These are phyloP conservation scores for Tachystola acroxantha DNA, from an alignment of 2,888 invertebrate genomes.

Conservation along the genomic window DNA sequence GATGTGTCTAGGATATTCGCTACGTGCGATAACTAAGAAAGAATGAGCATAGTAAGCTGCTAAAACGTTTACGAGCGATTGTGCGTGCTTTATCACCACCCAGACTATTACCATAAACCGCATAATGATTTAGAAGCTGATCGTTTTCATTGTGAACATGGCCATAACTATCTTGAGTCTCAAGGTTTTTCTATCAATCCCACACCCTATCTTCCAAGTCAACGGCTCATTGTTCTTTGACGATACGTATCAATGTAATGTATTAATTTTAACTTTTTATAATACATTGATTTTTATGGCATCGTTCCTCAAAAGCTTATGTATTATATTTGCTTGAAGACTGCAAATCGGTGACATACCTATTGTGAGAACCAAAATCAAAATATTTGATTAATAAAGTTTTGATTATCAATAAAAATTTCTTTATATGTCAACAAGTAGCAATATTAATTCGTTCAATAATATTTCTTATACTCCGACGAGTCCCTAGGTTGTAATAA, in stretches of 20 bases:
- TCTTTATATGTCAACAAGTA: conserved; percentile 17
- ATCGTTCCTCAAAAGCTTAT: neutral
- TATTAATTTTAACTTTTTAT: neutral
- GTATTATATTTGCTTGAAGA: no score
- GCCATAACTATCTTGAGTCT: conserved; percentile 23
- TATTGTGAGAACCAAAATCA: no score
- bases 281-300: neutral
- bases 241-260: neutral
- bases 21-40: conserved; percentile 40
- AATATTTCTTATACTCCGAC: no score
- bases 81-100: conserved; percentile 63
- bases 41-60: conserved; percentile 29
- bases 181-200: conserved; percentile 27
- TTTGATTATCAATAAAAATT: no score
- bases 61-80: conserved; percentile 46
- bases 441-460: no score
- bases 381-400: no score
- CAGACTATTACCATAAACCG: conserved; percentile 49
- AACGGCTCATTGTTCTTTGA: conserved; percentile 4
- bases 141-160: conserved; percentile 35
- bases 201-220: conserved; percentile 8
- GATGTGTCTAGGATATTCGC: conserved; percentile 14
- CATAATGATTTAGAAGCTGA: conserved; percentile 39
- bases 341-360: no score
- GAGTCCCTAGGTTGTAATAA: no score